phyloP scores from a whole-genome alignment of 2,797 vertebrate species.

The Streptopelia turtur region DNA sequence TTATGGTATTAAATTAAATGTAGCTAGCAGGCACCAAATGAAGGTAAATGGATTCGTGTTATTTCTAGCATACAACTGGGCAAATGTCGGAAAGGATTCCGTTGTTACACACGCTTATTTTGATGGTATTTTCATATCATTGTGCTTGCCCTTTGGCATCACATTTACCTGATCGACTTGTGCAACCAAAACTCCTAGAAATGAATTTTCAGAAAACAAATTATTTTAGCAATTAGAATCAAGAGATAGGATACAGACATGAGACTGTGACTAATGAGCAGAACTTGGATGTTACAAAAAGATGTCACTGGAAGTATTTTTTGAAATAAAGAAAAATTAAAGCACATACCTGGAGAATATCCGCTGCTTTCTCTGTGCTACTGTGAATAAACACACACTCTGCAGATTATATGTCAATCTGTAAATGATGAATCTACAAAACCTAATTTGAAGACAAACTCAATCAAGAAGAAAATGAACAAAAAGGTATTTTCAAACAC shows the following conservation, averaged over 20 bases:
- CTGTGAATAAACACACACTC: not conserved
- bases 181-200: not conserved
- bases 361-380: not conserved
- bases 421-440: not conserved
- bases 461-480: not conserved
- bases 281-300: not conserved
- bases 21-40: not conserved
- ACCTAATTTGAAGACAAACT: not conserved
- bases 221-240: not conserved
- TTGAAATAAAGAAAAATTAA: not conserved
- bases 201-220: not conserved
- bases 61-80: constrained; percentile 1
- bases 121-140: not conserved
- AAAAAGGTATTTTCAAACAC: not conserved
- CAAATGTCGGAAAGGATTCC: not conserved
- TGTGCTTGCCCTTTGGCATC: not conserved
- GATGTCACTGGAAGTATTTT: fast-evolving
- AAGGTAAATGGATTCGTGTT: not conserved
- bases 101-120: not conserved
- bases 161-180: not conserved
- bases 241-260: not conserved
- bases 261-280: not conserved
- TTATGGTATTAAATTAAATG: not conserved
- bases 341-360: not conserved
- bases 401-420: not conserved